Base-by-base conservation (phyloP, 2,797 vertebrate species). In the Linurgus olivaceus region DNA sequence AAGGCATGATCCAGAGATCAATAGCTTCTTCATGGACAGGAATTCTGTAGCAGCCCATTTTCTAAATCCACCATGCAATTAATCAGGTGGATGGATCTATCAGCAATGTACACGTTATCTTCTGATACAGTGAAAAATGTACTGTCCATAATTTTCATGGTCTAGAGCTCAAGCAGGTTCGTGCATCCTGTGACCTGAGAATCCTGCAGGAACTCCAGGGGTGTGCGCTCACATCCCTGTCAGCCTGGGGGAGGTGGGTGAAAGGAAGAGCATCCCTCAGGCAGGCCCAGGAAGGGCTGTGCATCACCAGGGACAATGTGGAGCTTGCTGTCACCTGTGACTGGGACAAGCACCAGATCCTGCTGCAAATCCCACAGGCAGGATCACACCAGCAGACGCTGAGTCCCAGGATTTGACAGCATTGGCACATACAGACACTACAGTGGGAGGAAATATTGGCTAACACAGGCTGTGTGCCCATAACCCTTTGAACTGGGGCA, bases 331-430 rank as follows among this genome's bases (percentile, higher is more conserved):
- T 28, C 73, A 50, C 0, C 2, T 28, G 48, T 37, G 57, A 11
- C 47, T 3, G 33, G 45, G 72, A 38, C 10, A 45, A 68, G 62
- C 42, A 44, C 38, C 35, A 38, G 6, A 0, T 14, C 42, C 63
- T 42, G 26, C 10, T 73, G 24, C 55, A 59, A 28, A 70, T 47
- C 58, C 9, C 3, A 52, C 57, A 14, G 2, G 47, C 55, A 81
- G 37, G 55, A 48, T 48, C 77, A 18, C 73, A 14, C 31, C 6
- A 71, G 67, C 86, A 67, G 67, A 18, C 37, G 85, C 57, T 10
- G 45, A 91, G 63, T 45, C 57, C 40, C 45, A 55, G 85, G 78
- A 50, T 71, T 88, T 91, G 50, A 92, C 89, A 90, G 75, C 72
- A n/a, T 67, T 94, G 74, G 50, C 37, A 74, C 74, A 85, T 6